A percentile compares a stretch with the other conserved stretches of the same genome.
These are phyloP conservation scores for Biston betularia DNA, from an alignment of 2,888 invertebrate species.

Conservation along the genomic window DNA sequence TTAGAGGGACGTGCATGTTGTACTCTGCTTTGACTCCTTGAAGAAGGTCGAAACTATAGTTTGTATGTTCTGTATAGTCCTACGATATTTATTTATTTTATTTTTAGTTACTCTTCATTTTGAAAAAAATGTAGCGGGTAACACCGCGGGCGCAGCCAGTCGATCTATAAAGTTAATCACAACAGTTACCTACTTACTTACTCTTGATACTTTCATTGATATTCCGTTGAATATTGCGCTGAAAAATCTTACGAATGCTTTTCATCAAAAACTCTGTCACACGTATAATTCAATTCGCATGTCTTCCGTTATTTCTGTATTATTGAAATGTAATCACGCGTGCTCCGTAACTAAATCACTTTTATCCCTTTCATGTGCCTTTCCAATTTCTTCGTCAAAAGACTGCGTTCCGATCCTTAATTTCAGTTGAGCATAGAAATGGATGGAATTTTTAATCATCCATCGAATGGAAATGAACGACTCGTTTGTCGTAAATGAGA, in stretches of 20 bases:
- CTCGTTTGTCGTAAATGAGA: slow-evolving; percentile 13
- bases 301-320: slow-evolving; percentile 16
- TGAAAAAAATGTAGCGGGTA: too few relatives aligned
- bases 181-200: too few relatives aligned
- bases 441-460: slow-evolving; percentile 34
- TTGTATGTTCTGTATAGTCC: too few relatives aligned
- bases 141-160: too few relatives aligned
- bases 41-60: too few relatives aligned
- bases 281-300: slow-evolving; percentile 15
- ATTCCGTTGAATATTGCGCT: neutral
- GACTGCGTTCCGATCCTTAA: slow-evolving; percentile 28
- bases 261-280: neutral
- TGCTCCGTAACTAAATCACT: slow-evolving; percentile 23
- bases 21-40: too few relatives aligned
- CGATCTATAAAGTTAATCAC: too few relatives aligned
- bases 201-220: neutral
- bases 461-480: slow-evolving; percentile 21
- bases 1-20: too few relatives aligned
- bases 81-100: too few relatives aligned
- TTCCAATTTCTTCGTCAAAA: slow-evolving; percentile 23
- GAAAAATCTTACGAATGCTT: slow-evolving; percentile 6
- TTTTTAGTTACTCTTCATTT: too few relatives aligned
- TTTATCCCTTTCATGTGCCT: slow-evolving; percentile 20
- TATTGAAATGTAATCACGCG: slow-evolving; percentile 33
- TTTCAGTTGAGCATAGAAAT: slow-evolving; percentile 26